A percentile compares a stretch with the other conserved stretches of the same genome.
phyloP scores from a whole-genome alignment of 1,140 invertebrate species.

The Brachionus manjavacas region DNA sequence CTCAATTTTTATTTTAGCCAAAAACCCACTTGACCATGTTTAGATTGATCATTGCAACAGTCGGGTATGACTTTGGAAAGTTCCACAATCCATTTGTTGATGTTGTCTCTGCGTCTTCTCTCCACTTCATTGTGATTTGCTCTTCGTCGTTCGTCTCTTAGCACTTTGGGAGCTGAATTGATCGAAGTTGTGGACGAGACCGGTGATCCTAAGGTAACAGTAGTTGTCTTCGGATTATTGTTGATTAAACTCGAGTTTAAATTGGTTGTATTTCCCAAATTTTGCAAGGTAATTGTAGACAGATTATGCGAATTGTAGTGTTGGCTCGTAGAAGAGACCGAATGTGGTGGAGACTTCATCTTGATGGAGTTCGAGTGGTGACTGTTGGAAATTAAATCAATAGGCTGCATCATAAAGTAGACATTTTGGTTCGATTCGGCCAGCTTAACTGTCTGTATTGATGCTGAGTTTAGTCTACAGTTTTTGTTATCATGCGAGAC shows the following conservation, averaged over 20 bases:
- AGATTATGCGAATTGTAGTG: background rate
- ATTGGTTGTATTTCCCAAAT: background rate
- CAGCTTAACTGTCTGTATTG: background rate
- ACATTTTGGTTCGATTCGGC: constrained; percentile 18
- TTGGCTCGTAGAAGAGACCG: background rate
- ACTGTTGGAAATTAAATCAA: background rate
- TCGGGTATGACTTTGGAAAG: constrained; percentile 71
- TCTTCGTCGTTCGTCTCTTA: constrained; percentile 56
- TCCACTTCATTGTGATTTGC: constrained; percentile 61
- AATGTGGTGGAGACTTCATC: background rate
- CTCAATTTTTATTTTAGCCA: background rate
- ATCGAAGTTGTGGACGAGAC: background rate
- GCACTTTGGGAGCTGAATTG: constrained; percentile 44
- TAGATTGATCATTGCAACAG: constrained; percentile 52
- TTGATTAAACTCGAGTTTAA: background rate
- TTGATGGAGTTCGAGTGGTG: background rate
- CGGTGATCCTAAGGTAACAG: constrained; percentile 11
- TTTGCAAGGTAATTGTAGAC: constrained; percentile 11
- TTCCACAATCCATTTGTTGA: constrained; percentile 89
- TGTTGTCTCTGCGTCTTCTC: constrained; percentile 71
- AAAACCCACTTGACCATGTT: constrained; percentile 7
- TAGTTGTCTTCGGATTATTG: background rate
- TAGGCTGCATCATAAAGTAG: constrained; percentile 32
- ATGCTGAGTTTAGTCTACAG: background rate
- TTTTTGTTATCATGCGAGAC: background rate